Base-by-base conservation (phyloP, 2,113 vertebrate genomes). In the Trinectes maculatus region DNA sequence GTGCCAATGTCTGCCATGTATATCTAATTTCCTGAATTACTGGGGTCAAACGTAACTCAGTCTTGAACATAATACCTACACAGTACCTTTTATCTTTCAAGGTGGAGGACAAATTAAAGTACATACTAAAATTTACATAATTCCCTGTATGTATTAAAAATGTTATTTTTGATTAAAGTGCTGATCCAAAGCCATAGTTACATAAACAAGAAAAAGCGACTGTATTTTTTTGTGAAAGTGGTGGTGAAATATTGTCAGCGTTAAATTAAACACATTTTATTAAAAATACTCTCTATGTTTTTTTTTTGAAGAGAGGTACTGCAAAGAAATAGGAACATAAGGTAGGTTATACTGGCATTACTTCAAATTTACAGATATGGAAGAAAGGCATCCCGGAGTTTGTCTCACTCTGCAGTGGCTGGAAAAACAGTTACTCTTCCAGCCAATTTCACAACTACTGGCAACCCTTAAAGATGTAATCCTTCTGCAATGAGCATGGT, bases 401-500 rank as follows among this genome's bases (percentile, higher is more conserved):
- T 37, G 40, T 76, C 34, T 68, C 68, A 39, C 26, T 37, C 16
- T 34, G 33, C 11, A 25, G 0, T 2, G 18, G 21, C 29, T 55
- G 19, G 12, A 24, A n/a, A 40, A 46, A 43, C 26, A 39, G 31
- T 3, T 65, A 11, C 37, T 3, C 58, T 16, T 12, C 22, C 25
- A 39, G 22, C 11, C 18, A 34, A 31, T 46, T 80, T 65, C 10
- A 28, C 44, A 53, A 66, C 28, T 28, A 47, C 42, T 12, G 0
- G 3, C 29, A 49, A 64, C 28, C 6, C 13, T 33, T 13, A 24
- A 42, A 40, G n/a, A 40, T 43, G 8, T 34, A 10, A n/a, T 22
- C 47, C 25, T 56, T 48, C 28, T 29, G 15, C 29, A 4, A 56
- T 47, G 15, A 68, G 46, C 60, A 52, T 3, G 22, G 15, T 66